Evolutionary conservation across 92 coral and sea anemone species (phyloP).

Genomic region (Epizoanthus rinbou): DNA sequence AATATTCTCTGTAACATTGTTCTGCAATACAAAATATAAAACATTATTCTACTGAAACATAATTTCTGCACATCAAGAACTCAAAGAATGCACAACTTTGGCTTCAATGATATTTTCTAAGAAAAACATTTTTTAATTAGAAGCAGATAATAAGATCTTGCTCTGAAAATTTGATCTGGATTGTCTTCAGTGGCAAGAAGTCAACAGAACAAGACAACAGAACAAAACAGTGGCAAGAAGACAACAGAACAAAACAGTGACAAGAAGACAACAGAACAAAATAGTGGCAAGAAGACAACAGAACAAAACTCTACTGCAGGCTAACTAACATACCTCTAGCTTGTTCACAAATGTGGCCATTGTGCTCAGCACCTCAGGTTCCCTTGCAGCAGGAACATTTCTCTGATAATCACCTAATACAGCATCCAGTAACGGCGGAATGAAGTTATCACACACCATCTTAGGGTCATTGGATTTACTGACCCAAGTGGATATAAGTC

Average conservation of each 20-base stretch:
- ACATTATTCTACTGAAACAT: not conserved
- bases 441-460: constrained; percentile 98
- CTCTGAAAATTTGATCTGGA: no score
- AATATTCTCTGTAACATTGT: constrained; percentile 78
- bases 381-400: constrained; percentile 93
- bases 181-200: not conserved
- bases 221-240: no score
- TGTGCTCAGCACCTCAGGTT: constrained; percentile 96
- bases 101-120: no score
- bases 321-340: constrained; percentile 77
- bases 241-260: not conserved
- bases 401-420: constrained; percentile 97
- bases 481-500: constrained; percentile 97
- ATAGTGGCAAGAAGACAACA: not conserved
- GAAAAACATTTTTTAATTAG: no score
- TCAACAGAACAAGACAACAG: not conserved
- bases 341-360: constrained; percentile 99
- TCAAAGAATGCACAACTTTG: not conserved
- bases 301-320: not conserved
- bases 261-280: not conserved
- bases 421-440: constrained; percentile 97
- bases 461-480: constrained; percentile 95
- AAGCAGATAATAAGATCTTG: no score
- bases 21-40: constrained; percentile 49
- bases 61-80: no score